Evolutionary conservation across 2,113 vertebrate species (phyloP), one percentile per base, ranked within the genome.

Genomic region (Thalassarche chlororhynchos): DNA sequence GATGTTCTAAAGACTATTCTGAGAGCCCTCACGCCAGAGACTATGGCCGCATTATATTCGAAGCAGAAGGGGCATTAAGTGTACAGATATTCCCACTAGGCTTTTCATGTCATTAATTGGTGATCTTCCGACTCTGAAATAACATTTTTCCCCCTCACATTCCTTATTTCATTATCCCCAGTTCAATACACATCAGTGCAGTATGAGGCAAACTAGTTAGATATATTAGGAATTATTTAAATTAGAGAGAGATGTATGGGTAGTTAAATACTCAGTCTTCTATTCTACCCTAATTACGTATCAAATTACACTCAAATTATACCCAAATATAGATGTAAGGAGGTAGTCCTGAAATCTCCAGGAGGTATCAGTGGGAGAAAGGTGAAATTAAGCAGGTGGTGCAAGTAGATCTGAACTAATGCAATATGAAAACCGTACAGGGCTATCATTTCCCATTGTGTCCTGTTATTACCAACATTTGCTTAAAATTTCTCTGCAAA

Each of bases 161-260:
- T 97, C 94, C 93, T 98, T 98, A 98, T 98, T 98, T 98, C 98
- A 98, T 98, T 98, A 98, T 98, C 97, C 96, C 97, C 98, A 98
- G 98, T 96, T 98, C 98, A 98, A 95, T 98, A 98, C 97, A 96
- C 98, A 98, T 97, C 98, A 98, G 93, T 74, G 97, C 96, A 55
- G 54, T 84, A 94, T 58, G 49, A 97, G 87, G 95, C 94, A 96
- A 97, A 94, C 95, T 89, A 96, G 95, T 97, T 96, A 95, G 97
- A 96, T 98, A 97, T 96, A 98, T 98, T 98, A 98, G 96, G 97
- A 98, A 98, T 98, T 98, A 98, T 98, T 98, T 98, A 98, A 98
- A 98, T 98, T 98, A 97, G 94, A 97, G 98, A 96, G 95, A 98
- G 97, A 98, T 98, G 77, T 98, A 98, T 98, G 98, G 96, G 92